Percentiles rank a stretch among this genome's conserved stretches.
Evolutionary conservation across 2,797 vertebrate species (phyloP).

Genomic region (Pangasius sanitwongsei): DNA sequence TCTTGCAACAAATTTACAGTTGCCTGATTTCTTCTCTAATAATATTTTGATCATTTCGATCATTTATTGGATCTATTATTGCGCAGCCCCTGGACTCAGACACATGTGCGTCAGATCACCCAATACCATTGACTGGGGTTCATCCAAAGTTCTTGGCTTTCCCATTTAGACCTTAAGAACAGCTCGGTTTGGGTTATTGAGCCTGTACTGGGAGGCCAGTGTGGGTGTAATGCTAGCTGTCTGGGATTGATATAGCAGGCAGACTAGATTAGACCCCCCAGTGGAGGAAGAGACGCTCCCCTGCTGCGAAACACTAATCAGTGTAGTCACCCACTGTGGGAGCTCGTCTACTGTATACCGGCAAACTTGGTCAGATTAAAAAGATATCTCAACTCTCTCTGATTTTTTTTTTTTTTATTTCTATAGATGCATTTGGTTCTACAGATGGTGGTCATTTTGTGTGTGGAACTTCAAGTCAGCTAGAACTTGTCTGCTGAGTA

Average conservation of each 20-base stretch:
- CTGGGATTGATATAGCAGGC: conserved; percentile 7
- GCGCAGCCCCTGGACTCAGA: neutral
- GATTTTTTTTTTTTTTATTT: neutral
- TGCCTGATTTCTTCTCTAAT: neutral
- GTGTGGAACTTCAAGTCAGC: neutral
- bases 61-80: neutral
- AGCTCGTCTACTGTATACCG: neutral
- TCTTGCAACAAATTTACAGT: neutral
- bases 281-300: conserved; percentile 27
- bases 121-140: neutral
- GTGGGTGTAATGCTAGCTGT: conserved; percentile 5
- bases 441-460: conserved; percentile 4
- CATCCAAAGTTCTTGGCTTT: neutral
- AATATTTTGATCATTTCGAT: neutral
- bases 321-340: conserved; percentile 4
- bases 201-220: conserved; percentile 15
- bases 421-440: neutral
- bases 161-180: conserved; percentile 7
- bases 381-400: neutral
- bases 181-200: conserved; percentile 27
- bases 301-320: conserved; percentile 26
- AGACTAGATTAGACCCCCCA: conserved; percentile 39
- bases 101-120: neutral
- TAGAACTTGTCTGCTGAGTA: neutral
- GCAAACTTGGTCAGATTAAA: neutral